A percentile compares a stretch with the other conserved stretches of the same genome.
These are phyloP conservation scores for Subanguina moxae DNA, from an alignment of 1,140 invertebrate genomes.

Conservation along the genomic window DNA sequence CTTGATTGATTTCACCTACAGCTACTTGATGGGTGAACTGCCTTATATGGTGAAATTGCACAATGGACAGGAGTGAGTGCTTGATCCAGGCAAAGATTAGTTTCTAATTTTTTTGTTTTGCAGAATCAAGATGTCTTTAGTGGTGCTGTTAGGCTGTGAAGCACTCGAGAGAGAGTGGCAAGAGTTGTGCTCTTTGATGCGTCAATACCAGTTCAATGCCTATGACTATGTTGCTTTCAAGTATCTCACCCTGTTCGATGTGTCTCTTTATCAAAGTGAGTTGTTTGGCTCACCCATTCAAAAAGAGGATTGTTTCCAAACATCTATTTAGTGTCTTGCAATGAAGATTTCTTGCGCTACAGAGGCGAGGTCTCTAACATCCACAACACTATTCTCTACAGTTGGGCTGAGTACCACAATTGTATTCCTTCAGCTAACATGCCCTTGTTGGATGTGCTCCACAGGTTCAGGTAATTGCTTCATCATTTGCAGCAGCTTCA, in stretches of 20 bases:
- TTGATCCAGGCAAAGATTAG: neutral
- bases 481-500: neutral
- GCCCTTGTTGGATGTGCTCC: neutral
- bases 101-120: constrained; percentile 14
- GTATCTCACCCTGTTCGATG: constrained; percentile 36
- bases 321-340: constrained; percentile 2
- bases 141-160: constrained; percentile 36
- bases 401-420: constrained; percentile 10
- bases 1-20: constrained; percentile 45
- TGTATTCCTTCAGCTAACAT: constrained; percentile 1
- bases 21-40: constrained; percentile 28
- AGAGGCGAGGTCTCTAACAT: constrained; percentile 16
- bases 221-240: constrained; percentile 39
- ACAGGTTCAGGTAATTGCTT: neutral
- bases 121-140: constrained; percentile 13
- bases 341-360: constrained; percentile 3
- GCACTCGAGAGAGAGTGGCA: constrained; percentile 36
- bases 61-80: constrained; percentile 29
- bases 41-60: constrained; percentile 18
- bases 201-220: constrained; percentile 41
- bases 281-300: neutral
- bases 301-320: constrained; percentile 1
- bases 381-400: constrained; percentile 11
- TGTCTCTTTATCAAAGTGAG: constrained; percentile 16
- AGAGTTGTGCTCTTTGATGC: constrained; percentile 30